Base-by-base conservation (phyloP, 2,888 invertebrate species). In the Thymelicus lineola region DNA sequence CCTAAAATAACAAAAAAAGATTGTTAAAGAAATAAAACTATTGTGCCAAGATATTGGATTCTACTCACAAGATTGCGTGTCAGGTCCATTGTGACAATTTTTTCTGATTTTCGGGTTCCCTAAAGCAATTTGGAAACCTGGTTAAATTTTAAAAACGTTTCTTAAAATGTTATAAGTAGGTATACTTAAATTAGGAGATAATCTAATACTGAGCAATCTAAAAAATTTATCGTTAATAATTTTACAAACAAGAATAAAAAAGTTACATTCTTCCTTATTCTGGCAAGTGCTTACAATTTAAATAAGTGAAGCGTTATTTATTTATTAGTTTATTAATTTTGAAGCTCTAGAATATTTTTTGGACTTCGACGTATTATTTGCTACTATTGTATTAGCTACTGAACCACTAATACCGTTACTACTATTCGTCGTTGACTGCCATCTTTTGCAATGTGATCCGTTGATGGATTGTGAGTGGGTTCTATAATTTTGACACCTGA, bases 401-500 rank as follows among this genome's bases (percentile, higher is more conserved):
- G 48, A 50, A 50, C 48, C 48, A 50, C 55, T 28, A 6, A 6
- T 20, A 6, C 14, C 10, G 7, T 9, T 1, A 15, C 6, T 9
- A 50, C 7, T 15, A 12, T 20, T 53, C 53, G 53, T 53, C 0
- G 10, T 10, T 20, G 17, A 12, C 20, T 50, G 6, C 28, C 48
- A 53, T 66, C 70, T 74, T 75, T 78, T 74, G 84, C 82, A 86
- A 86, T 88, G 87, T 89, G 91, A 91, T 91, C 89, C 89, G 87
- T 86, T 87, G 90, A 90, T 90, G 87, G 86, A 87, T 80, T 79
- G 78, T 89, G 85, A 87, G 86, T 88, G 82, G 82, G 77, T 80
- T 86, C 84, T 82, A 80, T 82, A 76, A 81, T 79, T 78, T 79
- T 91, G 91, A 92, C 93, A 93, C 93, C 93, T 91, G 93, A 93